Base-by-base conservation (phyloP, 2,888 invertebrate genomes). In the Mythimna pallens region DNA sequence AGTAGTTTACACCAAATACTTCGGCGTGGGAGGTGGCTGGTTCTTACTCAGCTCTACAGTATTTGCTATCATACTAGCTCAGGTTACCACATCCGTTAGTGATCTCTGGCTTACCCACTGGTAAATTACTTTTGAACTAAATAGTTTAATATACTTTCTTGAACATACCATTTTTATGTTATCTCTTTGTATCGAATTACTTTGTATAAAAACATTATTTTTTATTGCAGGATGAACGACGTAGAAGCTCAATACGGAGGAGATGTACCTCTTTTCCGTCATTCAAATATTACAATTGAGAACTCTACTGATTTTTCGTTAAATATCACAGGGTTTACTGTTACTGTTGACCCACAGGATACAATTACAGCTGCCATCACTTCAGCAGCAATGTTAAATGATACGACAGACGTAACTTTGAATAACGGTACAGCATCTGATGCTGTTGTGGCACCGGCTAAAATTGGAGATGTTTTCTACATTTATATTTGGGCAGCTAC, bases 21-120 rank as follows among this genome's bases (percentile, higher is more conserved):
- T 98, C 89, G 95, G 94, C 66, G 97, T 98, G 6, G 98, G 98
- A 61, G 97, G 97, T 7, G 96, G 97, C 52, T 93, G 96, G 86
- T 89, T 94, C 20, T 90, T 97, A 67, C 91, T 98, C 30, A 59
- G 96, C 0, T 85, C 97, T 17, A 96, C 98, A 7, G 43, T 97
- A 0, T 43, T 97, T 0, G 91, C 97, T 55, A 96, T 98, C 71
- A 76, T 98, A 12, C 80, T 97, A 1, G 98, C 98, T 5, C 98
- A 98, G 93, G 89, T 97, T 30, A 92, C 97, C 66, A 98, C 97
- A 67, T 98, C 98, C 59, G 96, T 97, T 66, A 96, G 97, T 64
- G 98, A 98, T 92, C 97, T 98, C 88, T 98, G 98, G 98, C 96
- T 98, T 0, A 97, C 97, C 6, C 93, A 97, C 86, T 98, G 98